phyloP scores from a whole-genome alignment of 2,113 vertebrate genomes.

The Prionailurus viverrinus region DNA sequence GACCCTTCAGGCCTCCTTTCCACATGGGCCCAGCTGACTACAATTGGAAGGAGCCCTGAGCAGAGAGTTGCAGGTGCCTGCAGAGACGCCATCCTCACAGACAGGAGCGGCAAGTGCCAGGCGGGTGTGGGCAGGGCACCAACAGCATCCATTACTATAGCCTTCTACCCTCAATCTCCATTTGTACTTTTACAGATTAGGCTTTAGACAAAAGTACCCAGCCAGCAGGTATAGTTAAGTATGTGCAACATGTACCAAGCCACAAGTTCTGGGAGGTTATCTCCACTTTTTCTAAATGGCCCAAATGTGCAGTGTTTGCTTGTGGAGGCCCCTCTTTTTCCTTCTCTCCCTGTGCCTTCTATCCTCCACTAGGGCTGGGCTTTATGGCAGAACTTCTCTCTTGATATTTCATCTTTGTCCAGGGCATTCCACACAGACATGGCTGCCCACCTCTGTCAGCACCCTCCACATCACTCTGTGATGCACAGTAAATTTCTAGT shows the following conservation, averaged over 20 bases:
- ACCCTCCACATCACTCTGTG: too few relatives aligned
- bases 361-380: too few relatives aligned
- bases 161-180: background rate
- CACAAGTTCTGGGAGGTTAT: background rate
- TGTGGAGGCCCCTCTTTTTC: background rate
- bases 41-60: background rate
- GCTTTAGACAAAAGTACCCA: background rate
- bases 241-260: background rate
- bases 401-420: background rate
- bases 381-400: background rate
- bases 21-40: background rate
- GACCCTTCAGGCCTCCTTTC: background rate
- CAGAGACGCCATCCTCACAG: background rate
- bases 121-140: too few relatives aligned
- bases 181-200: background rate
- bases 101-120: background rate
- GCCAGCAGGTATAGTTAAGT: fast-evolving
- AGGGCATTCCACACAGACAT: background rate
- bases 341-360: background rate
- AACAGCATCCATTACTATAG: background rate
- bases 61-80: background rate
- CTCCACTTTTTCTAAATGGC: background rate
- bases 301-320: background rate
- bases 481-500: too few relatives aligned
- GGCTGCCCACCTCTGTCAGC: background rate